Percentiles rank a stretch among this genome's conserved stretches.
Evolutionary conservation across 1,140 invertebrate genomes (phyloP).

Genomic region (Paramacrobiotus metropolitanus): DNA sequence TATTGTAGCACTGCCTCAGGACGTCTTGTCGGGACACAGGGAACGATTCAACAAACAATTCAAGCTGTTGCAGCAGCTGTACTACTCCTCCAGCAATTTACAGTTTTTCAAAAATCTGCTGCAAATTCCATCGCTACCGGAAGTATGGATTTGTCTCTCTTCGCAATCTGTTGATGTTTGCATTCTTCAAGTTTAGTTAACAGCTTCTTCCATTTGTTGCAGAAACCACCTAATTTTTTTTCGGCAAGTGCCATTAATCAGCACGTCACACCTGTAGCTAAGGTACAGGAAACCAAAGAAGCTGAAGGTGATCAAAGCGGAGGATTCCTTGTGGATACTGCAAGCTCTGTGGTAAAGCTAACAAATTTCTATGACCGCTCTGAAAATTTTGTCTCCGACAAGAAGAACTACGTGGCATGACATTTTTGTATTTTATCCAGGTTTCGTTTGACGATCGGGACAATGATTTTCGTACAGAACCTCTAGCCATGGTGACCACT

Average conservation of each 20-base stretch:
- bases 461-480: too few species aligned
- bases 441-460: too few species aligned
- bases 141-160: conserved; percentile 36
- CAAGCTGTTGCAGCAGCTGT: conserved; percentile 66
- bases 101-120: conserved; percentile 95
- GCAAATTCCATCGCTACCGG: conserved; percentile 68
- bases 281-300: conserved; percentile 9
- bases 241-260: conserved; percentile 68
- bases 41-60: conserved; percentile 75
- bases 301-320: background rate
- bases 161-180: conserved; percentile 5
- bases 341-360: background rate
- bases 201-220: too few species aligned
- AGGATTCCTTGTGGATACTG: conserved; percentile 13
- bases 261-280: conserved; percentile 75
- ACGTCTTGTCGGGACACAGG: conserved; percentile 68
- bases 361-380: too few species aligned
- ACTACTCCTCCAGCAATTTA: conserved; percentile 65
- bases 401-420: too few species aligned
- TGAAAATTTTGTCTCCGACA: too few species aligned
- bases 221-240: conserved; percentile 83
- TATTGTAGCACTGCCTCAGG: conserved; percentile 50
- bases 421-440: too few species aligned
- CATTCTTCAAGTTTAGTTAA: conserved; percentile 7
- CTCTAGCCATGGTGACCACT: too few species aligned